Percentiles rank a stretch among this genome's conserved stretches.
phyloP scores from a whole-genome alignment of 2,113 vertebrate species.

The Entelurus aequoreus region DNA sequence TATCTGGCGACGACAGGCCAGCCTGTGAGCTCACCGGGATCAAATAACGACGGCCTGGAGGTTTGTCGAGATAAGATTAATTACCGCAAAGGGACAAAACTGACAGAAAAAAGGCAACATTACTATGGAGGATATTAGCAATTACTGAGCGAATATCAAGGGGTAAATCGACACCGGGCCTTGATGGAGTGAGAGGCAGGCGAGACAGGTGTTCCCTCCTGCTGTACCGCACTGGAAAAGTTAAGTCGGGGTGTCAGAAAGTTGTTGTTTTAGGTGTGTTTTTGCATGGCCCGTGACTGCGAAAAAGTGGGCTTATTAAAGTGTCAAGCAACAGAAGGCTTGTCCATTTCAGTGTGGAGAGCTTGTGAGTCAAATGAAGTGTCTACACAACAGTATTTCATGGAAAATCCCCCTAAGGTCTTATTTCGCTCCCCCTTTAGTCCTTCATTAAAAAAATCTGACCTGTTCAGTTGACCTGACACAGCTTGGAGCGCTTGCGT shows the following conservation, averaged over 20 bases:
- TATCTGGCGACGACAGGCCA: conserved; percentile 38
- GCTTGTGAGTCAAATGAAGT: conserved; percentile 26
- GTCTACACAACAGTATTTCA: conserved; percentile 17
- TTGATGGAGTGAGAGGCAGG: conserved; percentile 22
- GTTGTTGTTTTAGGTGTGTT: conserved; percentile 7
- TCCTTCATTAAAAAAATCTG: too few relatives aligned
- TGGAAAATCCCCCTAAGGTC: conserved; percentile 42
- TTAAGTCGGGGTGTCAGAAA: background rate
- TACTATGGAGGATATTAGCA: conserved; percentile 49
- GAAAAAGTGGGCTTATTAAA: conserved; percentile 17
- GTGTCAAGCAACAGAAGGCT: conserved; percentile 26
- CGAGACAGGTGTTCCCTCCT: conserved; percentile 18
- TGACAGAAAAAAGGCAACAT: conserved; percentile 47
- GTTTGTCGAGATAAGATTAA: conserved; percentile 55
- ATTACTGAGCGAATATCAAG: conserved; percentile 45
- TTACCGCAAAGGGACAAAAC: conserved; percentile 45
- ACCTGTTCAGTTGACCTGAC: too few relatives aligned
- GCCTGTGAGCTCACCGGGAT: conserved; percentile 56
- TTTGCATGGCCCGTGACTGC: background rate
- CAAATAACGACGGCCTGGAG: conserved; percentile 43
- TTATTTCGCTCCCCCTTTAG: background rate
- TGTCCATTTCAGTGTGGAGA: conserved; percentile 11
- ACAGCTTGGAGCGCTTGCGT: too few relatives aligned
- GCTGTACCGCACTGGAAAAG: background rate
- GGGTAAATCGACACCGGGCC: conserved; percentile 43